phyloP scores from a whole-genome alignment of 2,797 vertebrate genomes.

The Antennarius maculatus region DNA sequence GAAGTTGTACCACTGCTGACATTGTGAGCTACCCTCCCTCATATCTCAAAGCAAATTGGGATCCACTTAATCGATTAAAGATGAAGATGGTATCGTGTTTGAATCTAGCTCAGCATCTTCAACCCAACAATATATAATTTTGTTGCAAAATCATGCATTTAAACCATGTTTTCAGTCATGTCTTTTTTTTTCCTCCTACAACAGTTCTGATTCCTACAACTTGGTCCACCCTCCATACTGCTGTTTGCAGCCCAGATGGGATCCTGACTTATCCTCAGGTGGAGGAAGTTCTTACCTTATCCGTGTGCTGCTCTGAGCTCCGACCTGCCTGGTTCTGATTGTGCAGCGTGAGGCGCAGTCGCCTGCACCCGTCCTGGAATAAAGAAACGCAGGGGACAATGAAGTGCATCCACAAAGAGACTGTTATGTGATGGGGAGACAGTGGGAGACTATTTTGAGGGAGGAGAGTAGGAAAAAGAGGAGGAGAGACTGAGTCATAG shows the following conservation, averaged over 20 bases:
- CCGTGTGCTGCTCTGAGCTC: slow-evolving; percentile 73
- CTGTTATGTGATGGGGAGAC: slow-evolving; percentile 72
- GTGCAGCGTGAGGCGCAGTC: slow-evolving; percentile 88
- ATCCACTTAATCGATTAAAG: neutral
- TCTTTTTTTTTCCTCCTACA: neutral
- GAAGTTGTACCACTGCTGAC: neutral
- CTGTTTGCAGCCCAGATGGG: neutral
- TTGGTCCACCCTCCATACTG: neutral
- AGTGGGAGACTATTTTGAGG: slow-evolving; percentile 62
- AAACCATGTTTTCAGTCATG: neutral
- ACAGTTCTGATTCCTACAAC: neutral
- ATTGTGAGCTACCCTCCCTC: neutral
- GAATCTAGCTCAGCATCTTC: neutral
- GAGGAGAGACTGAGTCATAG: slow-evolving; percentile 81
- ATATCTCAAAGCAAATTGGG: neutral
- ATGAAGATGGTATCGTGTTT: neutral
- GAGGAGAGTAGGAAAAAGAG: slow-evolving; percentile 51
- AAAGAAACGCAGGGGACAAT: slow-evolving; percentile 33
- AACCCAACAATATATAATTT: neutral
- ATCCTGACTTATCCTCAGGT: neutral
- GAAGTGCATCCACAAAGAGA: slow-evolving; percentile 65
- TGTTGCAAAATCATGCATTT: neutral
- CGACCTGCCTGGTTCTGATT: slow-evolving; percentile 74
- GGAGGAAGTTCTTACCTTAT: slow-evolving; percentile 81
- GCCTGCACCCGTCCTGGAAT: slow-evolving; percentile 82